Evolutionary conservation across 2,797 vertebrate genomes (phyloP), one percentile per base, ranked within the genome.

Genomic region (Mus spretus): DNA sequence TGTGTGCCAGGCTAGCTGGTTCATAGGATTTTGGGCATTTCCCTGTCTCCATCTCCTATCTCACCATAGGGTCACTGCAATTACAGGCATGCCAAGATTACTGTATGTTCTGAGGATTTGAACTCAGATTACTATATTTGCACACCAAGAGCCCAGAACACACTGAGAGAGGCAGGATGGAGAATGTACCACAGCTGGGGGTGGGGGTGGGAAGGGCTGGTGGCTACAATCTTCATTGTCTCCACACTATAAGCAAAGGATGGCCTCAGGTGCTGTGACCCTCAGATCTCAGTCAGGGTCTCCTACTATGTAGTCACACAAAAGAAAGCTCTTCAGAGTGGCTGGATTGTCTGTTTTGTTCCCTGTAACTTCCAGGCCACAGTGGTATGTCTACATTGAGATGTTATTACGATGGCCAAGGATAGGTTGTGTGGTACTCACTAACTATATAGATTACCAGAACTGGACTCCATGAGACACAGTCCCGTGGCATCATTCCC

Each of bases 161-260:
- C 83, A 31, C 11, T 24, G n/a, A 72, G 24, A 37, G 6, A 88
- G 67, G 37, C 10, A 47, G 5, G 5, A 13, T 13, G 8, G n/a
- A 2, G 14, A 4, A 0, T 37, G 3, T 7, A 14, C 22, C 22
- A 8, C 10, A 14, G 20, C 26, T 31, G 1, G 0, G 12, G 31
- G 6, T 24, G 59, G 22, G 59, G 8, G 22, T 24, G 57, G 7
- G 50, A 50, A 50, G 50, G 50, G 50, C 50, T 50, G 10, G 50
- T 50, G 28, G 15, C 53, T 57, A 3, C 34, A 7, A 17, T 47
- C 65, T 79, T 9, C 6, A 17, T 24, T 4, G 4, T 26, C 80
- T 84, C 65, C 59, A 6, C 24, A 1, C 0, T 2, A n/a, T 37
- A 14, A 20, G 10, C 47, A 57, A 14, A 34, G 22, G 28, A 2